Evolutionary conservation across 2,888 invertebrate species (phyloP), one percentile per base, ranked within the genome.

Genomic region (Zygothrica quintamaculata): DNA sequence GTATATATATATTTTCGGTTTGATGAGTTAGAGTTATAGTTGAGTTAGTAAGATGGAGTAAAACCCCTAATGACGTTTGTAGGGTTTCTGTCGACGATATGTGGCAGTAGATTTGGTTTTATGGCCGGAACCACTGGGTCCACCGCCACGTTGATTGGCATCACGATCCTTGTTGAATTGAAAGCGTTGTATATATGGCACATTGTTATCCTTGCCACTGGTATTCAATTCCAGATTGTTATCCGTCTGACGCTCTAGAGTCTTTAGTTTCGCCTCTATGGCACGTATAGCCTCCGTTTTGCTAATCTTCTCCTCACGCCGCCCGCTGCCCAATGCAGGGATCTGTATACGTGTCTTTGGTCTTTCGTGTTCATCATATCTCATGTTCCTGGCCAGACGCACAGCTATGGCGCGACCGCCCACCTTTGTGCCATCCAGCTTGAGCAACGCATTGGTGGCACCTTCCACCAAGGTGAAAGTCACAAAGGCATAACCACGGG

Each of bases 401-500:
- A 97, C 96, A 46, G 94, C 94, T 47, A 97, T 93, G 74, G 93
- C 93, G 88, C 95, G 96, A 18, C 93, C 93, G 47, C 96, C 95
- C 18, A 97, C 92, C 56, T 93, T 91, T 77, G 94, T 94, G 46
- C 96, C 96, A 89, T 97, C 94, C 56, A 97, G 90, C 22, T 93
- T 93, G 55, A 93, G 92, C 91, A 95, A 94, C 0, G 97, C 97
- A 74, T 92, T 92, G 34, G 93, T 91, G 0, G 97, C 97, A 76
- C 96, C 94, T 12, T 89, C 87, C 7, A 85, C 71, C 84, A 91
- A 26, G 0, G 93, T 93, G 89, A 95, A 98, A 0, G 97, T 97
- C 50, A 97, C 96, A 91, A 98, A 98, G 13, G 98, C 98, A 89
- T 98, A 98, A 13, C 98, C 98, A 65, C 97, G 93, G 0, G 98